Percentiles rank a stretch among this genome's conserved stretches.
Evolutionary conservation across 2,888 invertebrate genomes (phyloP).

Genomic region (Lamproptera curius): DNA sequence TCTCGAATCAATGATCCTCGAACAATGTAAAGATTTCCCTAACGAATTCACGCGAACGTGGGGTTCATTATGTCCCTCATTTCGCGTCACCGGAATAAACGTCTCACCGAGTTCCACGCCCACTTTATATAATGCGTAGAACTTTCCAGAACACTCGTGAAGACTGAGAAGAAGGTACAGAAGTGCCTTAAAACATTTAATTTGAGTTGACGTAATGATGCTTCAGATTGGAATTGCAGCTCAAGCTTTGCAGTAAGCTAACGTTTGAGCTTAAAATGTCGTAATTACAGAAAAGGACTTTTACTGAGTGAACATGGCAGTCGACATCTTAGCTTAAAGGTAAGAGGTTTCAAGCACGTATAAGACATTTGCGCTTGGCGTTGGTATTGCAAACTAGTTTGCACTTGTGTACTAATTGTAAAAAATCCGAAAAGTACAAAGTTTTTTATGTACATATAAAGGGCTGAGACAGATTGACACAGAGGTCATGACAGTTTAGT

Average conservation of each 20-base stretch:
- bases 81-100: neutral
- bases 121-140: slow-evolving; percentile 3
- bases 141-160: slow-evolving; percentile 11
- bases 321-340: too few species aligned
- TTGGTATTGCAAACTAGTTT: slow-evolving; percentile 11
- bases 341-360: slow-evolving; percentile 18
- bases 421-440: too few species aligned
- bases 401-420: too few species aligned
- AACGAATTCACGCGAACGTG: slow-evolving; percentile 30
- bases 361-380: slow-evolving; percentile 16
- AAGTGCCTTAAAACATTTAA: slow-evolving; percentile 2
- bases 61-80: slow-evolving; percentile 4
- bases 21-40: slow-evolving; percentile 36
- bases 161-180: slow-evolving; percentile 11
- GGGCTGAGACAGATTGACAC: too few species aligned
- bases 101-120: slow-evolving; percentile 11
- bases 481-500: too few species aligned
- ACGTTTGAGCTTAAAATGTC: slow-evolving; percentile 18
- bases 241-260: slow-evolving; percentile 11
- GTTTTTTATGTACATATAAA: too few species aligned
- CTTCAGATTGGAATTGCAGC: slow-evolving; percentile 5
- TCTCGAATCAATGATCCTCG: slow-evolving; percentile 41
- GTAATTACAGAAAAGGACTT: slow-evolving; percentile 20
- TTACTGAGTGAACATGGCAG: too few species aligned
- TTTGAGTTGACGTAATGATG: slow-evolving; percentile 1